Base-by-base conservation (phyloP, 2,797 vertebrate genomes). In the Eutrigla gurnardus region DNA sequence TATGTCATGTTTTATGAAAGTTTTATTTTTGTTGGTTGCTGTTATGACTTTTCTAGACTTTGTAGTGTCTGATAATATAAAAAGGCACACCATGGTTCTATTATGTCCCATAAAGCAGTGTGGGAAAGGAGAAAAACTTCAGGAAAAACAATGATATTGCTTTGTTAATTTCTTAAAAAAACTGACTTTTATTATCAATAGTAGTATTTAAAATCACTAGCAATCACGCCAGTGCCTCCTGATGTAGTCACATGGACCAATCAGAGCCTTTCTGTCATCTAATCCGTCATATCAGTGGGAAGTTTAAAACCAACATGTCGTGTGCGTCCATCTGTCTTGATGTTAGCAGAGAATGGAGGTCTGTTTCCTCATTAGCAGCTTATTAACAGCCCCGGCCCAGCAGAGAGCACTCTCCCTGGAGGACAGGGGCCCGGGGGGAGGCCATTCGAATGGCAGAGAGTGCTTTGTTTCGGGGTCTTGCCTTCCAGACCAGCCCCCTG, bases 311-410 rank as follows among this genome's bases (percentile, higher is more conserved):
- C 82, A 92, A 93, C 91, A 90, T 83, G 90, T 84, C 84, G 35
- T 43, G 67, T 82, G 89, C 25, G 12, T 91, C 92, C 93, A 93
- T 93, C 93, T 94, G 92, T 93, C 93, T 91, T 91, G 85, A 89
- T 91, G 91, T 78, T 84, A 84, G 86, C 85, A 68, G 85, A 88
- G 87, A 91, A 89, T 84, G 80, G 90, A 88, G 90, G 88, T 88
- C 89, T 92, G 87, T 92, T 93, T 92, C 91, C 91, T 93, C 93
- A 93, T 94, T 93, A 94, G 93, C 91, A 91, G 92, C 92, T 89
- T 87, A 93, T 94, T 94, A 94, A 91, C 88, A 80, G 81, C 62
- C 88, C 66, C 45, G 6, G 81, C 92, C 69, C 91, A 89, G 90
- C 88, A 61, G 93, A 91, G 91, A 90, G 86, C 87, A 80, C 91